phyloP scores from a whole-genome alignment of 2,888 invertebrate species.

The Vesta saturnalis region DNA sequence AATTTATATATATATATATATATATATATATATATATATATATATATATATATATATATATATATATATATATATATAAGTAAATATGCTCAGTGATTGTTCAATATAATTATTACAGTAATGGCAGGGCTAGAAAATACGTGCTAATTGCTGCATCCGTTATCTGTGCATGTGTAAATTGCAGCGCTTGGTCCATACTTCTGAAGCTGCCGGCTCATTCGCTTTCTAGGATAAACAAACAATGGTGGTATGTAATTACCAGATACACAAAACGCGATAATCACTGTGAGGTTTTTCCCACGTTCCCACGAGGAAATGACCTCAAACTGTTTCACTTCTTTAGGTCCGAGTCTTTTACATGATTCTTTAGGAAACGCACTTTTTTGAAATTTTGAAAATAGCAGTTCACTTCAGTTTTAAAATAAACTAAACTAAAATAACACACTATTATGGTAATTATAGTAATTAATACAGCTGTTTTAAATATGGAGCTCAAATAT shows the following conservation, averaged over 20 bases:
- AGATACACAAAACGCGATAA: background rate
- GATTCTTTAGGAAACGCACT: too few relatives aligned
- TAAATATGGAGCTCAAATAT: too few relatives aligned
- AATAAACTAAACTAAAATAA: too few relatives aligned
- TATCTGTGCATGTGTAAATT: constrained; percentile 1
- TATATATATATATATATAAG: too few relatives aligned
- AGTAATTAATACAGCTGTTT: too few relatives aligned
- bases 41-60: too few relatives aligned
- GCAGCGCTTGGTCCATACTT: constrained; percentile 1
- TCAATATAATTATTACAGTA: constrained; percentile 8
- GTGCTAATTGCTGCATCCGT: too few relatives aligned
- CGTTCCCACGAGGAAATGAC: constrained; percentile 2
- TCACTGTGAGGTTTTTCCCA: background rate
- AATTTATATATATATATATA: background rate
- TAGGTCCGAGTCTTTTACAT: too few relatives aligned
- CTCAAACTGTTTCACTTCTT: background rate
- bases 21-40: too few relatives aligned
- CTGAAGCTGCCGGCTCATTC: background rate
- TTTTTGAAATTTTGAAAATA: too few relatives aligned
- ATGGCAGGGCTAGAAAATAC: background rate
- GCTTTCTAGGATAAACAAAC: background rate
- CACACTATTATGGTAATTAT: too few relatives aligned
- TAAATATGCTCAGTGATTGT: constrained; percentile 12
- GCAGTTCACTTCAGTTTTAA: too few relatives aligned
- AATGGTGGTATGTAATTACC: background rate